A percentile compares a stretch with the other conserved stretches of the same genome.
Conservation (phyloP, 2,888 invertebrate genomes). For the Caenorhabditis angaria region DNA sequence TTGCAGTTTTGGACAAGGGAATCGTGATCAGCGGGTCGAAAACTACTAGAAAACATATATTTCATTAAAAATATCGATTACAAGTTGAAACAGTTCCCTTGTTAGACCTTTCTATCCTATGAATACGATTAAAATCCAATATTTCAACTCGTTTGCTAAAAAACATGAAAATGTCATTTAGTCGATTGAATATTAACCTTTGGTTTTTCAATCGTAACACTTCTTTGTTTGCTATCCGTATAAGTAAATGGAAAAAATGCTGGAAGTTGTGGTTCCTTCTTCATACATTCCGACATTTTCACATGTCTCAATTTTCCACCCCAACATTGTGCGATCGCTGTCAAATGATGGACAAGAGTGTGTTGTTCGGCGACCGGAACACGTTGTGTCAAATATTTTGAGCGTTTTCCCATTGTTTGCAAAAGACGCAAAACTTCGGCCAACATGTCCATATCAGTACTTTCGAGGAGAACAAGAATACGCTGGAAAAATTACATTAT, state of each 20-base stretch:
- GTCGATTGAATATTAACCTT: conserved; percentile 23
- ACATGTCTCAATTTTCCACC: conserved; percentile 54
- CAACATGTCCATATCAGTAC: conserved; percentile 57
- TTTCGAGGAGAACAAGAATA: conserved; percentile 59
- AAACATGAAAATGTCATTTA: neutral
- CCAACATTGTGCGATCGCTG: conserved; percentile 65
- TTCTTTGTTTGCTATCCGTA: conserved; percentile 36
- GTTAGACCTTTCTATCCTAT: no score
- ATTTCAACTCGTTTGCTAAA: no score
- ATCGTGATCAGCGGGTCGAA: no score
- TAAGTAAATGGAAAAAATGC: conserved; percentile 52
- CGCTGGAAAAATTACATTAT: conserved; percentile 37
- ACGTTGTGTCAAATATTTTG: conserved; percentile 58
- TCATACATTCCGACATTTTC: conserved; percentile 57
- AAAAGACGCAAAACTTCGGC: conserved; percentile 60
- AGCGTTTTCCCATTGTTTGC: conserved; percentile 64
- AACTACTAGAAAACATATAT: no score
- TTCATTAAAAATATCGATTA: no score
- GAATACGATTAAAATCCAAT: no score
- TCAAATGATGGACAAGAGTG: conserved; percentile 52
- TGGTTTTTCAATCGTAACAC: conserved; percentile 28
- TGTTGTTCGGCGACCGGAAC: conserved; percentile 46
- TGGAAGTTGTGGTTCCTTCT: conserved; percentile 34
- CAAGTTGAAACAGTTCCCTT: no score
- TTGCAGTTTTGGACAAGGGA: no score